Evolutionary conservation across 2,888 invertebrate species (phyloP), one percentile per base, ranked within the genome.

Genomic region (Cheilosia grossa): DNA sequence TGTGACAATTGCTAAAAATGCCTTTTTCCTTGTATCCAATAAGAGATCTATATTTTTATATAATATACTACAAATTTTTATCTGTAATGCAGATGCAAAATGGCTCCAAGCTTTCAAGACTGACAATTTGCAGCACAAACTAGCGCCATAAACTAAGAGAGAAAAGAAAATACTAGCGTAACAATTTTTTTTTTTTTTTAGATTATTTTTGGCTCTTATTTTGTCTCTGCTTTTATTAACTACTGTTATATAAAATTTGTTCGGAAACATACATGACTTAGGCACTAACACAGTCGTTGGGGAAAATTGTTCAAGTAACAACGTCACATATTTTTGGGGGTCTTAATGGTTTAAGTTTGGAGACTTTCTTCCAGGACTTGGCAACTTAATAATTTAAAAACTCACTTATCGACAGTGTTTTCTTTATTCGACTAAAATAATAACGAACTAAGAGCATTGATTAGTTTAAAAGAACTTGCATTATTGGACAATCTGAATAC

Each of bases 41-140:
- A 81, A 85, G 75, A 54, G 49, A 70, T 69, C 56, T 64, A 61
- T 64, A 47, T 58, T 56, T 56, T 54, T 47, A 54, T 37, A 77
- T 54, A 44, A 51, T 49, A 40, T 78, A 64, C 54, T 66, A 73
- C 49, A 73, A 42, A 67, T 17, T 24, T 58, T 53, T 51, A 51
- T 79, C 49, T 79, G 61, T 58, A 70, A 69, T 69, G 69, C 79
- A 49, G 44, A 70, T 59, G 37, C 44, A 30, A 69, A 64, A 40
- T 79, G 66, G 82, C 85, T 85, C 40, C 75, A 72, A 81, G 75
- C 70, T 81, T 81, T 72, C 59, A 85, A 81, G 85, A 85, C 81
- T 81, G 85, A 81, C 15, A 72, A 44, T 56, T 75, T 64, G 58
- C 72, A 81, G 72, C 74, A 81, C 72, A 72, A 58, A 49, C 27